phyloP scores from a whole-genome alignment of 2,797 vertebrate species.

The Diceros bicornis region DNA sequence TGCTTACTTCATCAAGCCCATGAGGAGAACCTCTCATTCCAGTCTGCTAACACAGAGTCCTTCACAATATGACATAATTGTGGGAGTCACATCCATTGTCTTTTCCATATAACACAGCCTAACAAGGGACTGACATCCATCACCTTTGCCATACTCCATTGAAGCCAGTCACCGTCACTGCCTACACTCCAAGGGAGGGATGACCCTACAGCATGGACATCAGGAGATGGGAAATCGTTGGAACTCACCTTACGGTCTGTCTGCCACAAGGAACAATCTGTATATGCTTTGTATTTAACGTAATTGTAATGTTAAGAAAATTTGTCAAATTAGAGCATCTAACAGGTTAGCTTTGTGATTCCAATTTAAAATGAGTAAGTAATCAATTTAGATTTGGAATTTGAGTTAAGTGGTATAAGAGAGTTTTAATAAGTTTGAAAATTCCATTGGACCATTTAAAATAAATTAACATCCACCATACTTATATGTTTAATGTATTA shows the following conservation, averaged over 20 bases:
- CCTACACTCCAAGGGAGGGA: neutral
- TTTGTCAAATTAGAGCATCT: neutral
- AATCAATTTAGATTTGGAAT: neutral
- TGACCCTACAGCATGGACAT: neutral
- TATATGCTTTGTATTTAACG: neutral
- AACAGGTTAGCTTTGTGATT: neutral
- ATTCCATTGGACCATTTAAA: neutral
- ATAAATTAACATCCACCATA: neutral
- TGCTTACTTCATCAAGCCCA: neutral
- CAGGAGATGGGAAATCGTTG: neutral
- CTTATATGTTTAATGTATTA: neutral
- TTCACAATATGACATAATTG: neutral
- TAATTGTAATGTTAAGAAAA: neutral
- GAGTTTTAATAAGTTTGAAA: neutral
- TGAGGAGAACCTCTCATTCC: neutral
- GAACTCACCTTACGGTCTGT: neutral
- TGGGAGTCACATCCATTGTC: neutral
- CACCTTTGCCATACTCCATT: neutral
- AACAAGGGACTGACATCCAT: neutral
- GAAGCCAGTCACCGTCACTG: neutral
- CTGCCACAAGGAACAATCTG: neutral
- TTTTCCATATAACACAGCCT: neutral
- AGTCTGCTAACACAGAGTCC: neutral
- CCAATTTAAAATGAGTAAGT: neutral
- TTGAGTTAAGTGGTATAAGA: neutral